Conservation (phyloP, 2,113 vertebrate species). For the Ascaphus truei region DNA sequence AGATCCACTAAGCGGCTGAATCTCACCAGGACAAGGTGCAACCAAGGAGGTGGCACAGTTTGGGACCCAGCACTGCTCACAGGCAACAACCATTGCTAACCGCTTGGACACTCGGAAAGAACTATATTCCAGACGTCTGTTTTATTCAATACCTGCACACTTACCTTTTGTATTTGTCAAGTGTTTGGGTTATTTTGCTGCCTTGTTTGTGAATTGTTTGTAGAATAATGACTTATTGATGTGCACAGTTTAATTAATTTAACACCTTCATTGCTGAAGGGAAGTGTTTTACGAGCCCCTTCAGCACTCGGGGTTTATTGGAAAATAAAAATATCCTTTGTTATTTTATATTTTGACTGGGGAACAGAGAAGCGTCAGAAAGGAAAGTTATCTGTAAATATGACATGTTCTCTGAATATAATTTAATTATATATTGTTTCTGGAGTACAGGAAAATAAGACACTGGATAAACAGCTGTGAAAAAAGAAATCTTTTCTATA, state of each 20-base stretch:
- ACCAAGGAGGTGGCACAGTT: slow-evolving; percentile 20
- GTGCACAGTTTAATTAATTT: slow-evolving; percentile 56
- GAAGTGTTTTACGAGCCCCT: not conserved
- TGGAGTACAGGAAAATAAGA: slow-evolving; percentile 26
- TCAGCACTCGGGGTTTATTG: not conserved
- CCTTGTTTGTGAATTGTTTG: slow-evolving; percentile 69
- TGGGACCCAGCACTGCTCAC: slow-evolving; percentile 8
- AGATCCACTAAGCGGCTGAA: slow-evolving; percentile 90
- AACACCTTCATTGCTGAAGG: slow-evolving; percentile 20
- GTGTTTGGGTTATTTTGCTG: slow-evolving; percentile 66
- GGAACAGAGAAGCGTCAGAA: not conserved
- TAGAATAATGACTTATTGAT: slow-evolving; percentile 60
- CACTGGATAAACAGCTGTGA: slow-evolving; percentile 33
- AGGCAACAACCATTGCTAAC: slow-evolving; percentile 30
- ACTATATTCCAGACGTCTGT: slow-evolving; percentile 45
- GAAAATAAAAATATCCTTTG: not conserved
- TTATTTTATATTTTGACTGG: slow-evolving; percentile 16
- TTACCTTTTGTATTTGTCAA: slow-evolving; percentile 59
- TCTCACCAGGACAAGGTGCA: not conserved
- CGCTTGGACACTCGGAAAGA: slow-evolving; percentile 41
- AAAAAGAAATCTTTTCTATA: slow-evolving; percentile 6
- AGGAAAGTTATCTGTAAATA: slow-evolving; percentile 20
- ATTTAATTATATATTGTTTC: slow-evolving; percentile 35
- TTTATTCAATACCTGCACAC: slow-evolving; percentile 50
- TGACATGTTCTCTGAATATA: not conserved